A percentile compares a stretch with the other conserved stretches of the same genome.
Conservation (phyloP, 1,140 invertebrate genomes). For the Bombus ignitus region DNA sequence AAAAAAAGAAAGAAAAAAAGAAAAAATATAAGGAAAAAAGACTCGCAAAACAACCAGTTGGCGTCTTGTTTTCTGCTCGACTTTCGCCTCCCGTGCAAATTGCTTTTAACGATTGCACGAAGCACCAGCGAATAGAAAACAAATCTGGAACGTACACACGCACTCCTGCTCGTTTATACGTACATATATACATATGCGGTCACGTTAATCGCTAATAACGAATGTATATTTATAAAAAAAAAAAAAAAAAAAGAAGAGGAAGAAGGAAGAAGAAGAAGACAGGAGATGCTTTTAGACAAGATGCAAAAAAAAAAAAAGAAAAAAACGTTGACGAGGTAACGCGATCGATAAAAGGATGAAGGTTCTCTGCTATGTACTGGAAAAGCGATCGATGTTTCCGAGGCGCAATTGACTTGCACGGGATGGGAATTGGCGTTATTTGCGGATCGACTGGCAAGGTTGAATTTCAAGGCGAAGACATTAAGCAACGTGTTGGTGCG, state of each 20-base stretch:
- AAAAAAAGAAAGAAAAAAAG: too few relatives aligned
- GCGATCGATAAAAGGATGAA: neutral
- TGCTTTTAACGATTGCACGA: neutral
- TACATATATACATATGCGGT: slow-evolving; percentile 43
- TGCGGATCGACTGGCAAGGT: neutral
- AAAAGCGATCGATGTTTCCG: slow-evolving; percentile 28
- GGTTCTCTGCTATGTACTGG: neutral
- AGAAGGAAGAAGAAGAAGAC: neutral
- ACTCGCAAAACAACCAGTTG: neutral
- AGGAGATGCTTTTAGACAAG: neutral
- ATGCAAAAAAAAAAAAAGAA: neutral
- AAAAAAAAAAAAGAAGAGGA: neutral
- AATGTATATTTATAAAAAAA: slow-evolving; percentile 52
- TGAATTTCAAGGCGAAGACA: slow-evolving; percentile 20
- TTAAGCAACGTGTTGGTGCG: neutral
- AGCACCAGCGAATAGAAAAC: neutral
- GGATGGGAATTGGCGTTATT: slow-evolving; percentile 3
- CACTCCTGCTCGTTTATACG: slow-evolving; percentile 49
- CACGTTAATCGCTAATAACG: slow-evolving; percentile 52
- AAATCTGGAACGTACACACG: slow-evolving; percentile 33
- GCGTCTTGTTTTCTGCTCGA: neutral
- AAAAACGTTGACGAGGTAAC: neutral
- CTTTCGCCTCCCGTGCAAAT: neutral
- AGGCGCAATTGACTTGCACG: neutral
- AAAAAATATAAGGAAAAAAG: too few relatives aligned